These are phyloP conservation scores for Drosophila cyrtoloma DNA, from an alignment of 2,888 invertebrate genomes.

Conservation along the genomic window DNA sequence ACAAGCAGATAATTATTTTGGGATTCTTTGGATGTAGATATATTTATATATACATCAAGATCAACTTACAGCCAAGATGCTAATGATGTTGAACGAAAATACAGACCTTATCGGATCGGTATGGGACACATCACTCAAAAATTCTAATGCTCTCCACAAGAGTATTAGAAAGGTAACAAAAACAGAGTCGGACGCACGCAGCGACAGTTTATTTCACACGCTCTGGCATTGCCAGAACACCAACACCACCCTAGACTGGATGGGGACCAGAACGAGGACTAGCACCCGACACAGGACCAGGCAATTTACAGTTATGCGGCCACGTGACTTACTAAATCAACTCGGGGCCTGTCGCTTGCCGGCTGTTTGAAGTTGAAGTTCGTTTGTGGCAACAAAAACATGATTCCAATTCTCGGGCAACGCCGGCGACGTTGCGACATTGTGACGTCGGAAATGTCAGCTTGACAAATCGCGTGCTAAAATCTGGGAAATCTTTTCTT, in stretches of 20 bases:
- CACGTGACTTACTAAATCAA: slow-evolving; percentile 83
- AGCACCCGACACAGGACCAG: slow-evolving; percentile 27
- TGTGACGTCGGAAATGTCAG: slow-evolving; percentile 72
- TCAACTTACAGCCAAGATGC: not conserved
- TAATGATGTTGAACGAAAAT: not conserved
- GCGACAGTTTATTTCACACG: slow-evolving; percentile 60
- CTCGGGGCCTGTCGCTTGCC: slow-evolving; percentile 48
- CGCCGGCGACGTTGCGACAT: slow-evolving; percentile 17
- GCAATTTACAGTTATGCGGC: slow-evolving; percentile 75
- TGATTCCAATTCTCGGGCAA: slow-evolving; percentile 67
- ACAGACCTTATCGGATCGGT: not conserved
- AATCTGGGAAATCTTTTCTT: slow-evolving; percentile 74
- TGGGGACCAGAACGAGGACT: not conserved
- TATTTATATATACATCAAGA: not conserved
- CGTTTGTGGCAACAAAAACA: slow-evolving; percentile 67
- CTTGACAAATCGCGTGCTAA: slow-evolving; percentile 82
- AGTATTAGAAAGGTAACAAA: slow-evolving; percentile 39
- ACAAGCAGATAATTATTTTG: not conserved
- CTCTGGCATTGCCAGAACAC: slow-evolving; percentile 17
- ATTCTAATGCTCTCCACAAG: not conserved
- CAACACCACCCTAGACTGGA: not conserved
- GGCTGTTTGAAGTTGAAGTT: slow-evolving; percentile 50
- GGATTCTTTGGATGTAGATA: not conserved
- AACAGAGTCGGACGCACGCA: slow-evolving; percentile 22
- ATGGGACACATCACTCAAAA: not conserved